A percentile compares a stretch with the other conserved stretches of the same genome.
These are phyloP conservation scores for Lophochroa leadbeateri DNA, from an alignment of 2,113 vertebrate species.

Conservation along the genomic window DNA sequence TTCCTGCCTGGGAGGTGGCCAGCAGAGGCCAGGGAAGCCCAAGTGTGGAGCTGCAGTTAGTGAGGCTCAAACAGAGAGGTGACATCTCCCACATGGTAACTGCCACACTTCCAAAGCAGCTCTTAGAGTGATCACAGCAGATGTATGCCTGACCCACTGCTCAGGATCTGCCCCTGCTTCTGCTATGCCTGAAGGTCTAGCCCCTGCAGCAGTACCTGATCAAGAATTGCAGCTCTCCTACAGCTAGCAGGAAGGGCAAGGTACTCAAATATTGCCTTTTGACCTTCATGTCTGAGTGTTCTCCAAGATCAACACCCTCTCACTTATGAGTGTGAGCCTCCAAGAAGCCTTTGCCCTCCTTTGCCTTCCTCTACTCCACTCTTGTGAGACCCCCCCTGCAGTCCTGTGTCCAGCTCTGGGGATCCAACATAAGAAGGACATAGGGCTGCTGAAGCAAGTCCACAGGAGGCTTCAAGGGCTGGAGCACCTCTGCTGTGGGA, in stretches of 20 bases:
- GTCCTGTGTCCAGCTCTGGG: not conserved
- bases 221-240: not conserved
- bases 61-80: rapidly evolving
- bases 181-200: not conserved
- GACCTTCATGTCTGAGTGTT: not conserved
- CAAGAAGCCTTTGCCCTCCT: rapidly evolving
- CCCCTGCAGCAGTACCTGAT: not conserved
- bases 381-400: not conserved
- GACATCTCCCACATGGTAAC: not conserved
- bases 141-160: rapidly evolving
- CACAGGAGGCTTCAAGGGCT: not conserved
- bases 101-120: not conserved
- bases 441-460: not conserved
- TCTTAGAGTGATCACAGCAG: not conserved
- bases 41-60: not conserved
- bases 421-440: not conserved
- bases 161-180: not conserved
- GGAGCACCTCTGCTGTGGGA: not conserved
- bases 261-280: not conserved
- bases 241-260: not conserved
- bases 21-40: not conserved
- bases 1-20: not conserved
- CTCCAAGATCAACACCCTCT: not conserved
- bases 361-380: not conserved
- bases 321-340: rapidly evolving